Conservation (phyloP, 2,888 invertebrate genomes). For the Dinocampus coccinellae region DNA sequence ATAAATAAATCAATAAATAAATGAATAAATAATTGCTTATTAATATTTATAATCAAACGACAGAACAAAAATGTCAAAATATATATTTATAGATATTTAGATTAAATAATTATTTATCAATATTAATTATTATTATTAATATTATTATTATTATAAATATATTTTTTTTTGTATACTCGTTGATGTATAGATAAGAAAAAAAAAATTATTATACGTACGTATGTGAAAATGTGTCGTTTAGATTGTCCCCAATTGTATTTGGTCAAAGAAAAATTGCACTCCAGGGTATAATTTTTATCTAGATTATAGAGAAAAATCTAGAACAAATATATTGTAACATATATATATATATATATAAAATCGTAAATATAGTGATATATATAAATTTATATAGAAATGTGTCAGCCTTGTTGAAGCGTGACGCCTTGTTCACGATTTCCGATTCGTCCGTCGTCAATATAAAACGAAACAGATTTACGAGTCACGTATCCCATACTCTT, state of each 20-base stretch:
- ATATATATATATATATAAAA: neutral
- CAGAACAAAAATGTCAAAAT: no score
- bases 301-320: neutral
- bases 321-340: neutral
- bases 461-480: neutral
- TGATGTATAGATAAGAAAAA: no score
- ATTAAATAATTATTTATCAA: no score
- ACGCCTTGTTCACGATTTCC: neutral
- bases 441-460: neutral
- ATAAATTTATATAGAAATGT: neutral
- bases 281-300: neutral
- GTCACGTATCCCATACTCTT: neutral
- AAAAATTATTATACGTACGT: neutral
- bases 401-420: neutral
- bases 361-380: neutral
- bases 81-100: no score
- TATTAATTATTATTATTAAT: no score
- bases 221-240: neutral
- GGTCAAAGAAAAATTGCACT: neutral
- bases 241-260: neutral
- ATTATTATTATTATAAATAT: no score
- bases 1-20: no score
- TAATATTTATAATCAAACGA: no score
- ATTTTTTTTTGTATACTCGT: neutral
- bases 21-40: no score